Percentiles rank a stretch among this genome's conserved stretches.
phyloP scores from a whole-genome alignment of 2,888 invertebrate genomes.

The Latheticus oryzae region DNA sequence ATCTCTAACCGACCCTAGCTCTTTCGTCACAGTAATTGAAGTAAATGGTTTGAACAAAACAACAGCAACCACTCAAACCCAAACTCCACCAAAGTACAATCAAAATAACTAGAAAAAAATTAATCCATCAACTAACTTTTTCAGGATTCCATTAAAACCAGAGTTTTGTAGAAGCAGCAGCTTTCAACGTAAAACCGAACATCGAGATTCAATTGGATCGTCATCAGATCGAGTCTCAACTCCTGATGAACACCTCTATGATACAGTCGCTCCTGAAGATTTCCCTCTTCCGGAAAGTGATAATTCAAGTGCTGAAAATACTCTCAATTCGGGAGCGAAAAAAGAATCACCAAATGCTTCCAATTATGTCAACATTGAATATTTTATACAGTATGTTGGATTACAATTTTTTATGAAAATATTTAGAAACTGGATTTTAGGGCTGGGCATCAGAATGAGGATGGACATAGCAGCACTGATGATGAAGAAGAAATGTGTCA shows the following conservation, averaged over 20 bases:
- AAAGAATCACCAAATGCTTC: conserved; percentile 83
- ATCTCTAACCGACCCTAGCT: conserved; percentile 67
- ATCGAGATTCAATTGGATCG: conserved; percentile 64
- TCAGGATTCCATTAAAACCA: conserved; percentile 55
- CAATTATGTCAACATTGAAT: conserved; percentile 94
- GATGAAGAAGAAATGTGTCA: conserved; percentile 63
- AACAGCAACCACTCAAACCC: conserved; percentile 43
- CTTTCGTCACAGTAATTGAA: conserved; percentile 90
- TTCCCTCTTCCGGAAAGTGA: conserved; percentile 61
- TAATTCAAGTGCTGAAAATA: conserved; percentile 76
- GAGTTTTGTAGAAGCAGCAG: conserved; percentile 60
- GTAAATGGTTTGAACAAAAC: conserved; percentile 82
- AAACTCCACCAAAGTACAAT: conserved; percentile 62
- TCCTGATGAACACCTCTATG: conserved; percentile 78
- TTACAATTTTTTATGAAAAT: conserved; percentile 1
- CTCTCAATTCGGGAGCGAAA: conserved; percentile 69
- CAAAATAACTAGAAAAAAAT: conserved; percentile 1
- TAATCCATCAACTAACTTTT: conserved; percentile 2
- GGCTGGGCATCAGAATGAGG: conserved; percentile 55
- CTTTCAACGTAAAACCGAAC: conserved; percentile 58
- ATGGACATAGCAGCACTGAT: conserved; percentile 63
- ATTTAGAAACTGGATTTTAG: too few species aligned
- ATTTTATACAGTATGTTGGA: conserved; percentile 82
- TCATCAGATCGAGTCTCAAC: conserved; percentile 71
- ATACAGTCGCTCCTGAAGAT: conserved; percentile 76